A percentile compares a stretch with the other conserved stretches of the same genome.
Conservation (phyloP, 2,113 vertebrate genomes). For the Fregetta grallaria region DNA sequence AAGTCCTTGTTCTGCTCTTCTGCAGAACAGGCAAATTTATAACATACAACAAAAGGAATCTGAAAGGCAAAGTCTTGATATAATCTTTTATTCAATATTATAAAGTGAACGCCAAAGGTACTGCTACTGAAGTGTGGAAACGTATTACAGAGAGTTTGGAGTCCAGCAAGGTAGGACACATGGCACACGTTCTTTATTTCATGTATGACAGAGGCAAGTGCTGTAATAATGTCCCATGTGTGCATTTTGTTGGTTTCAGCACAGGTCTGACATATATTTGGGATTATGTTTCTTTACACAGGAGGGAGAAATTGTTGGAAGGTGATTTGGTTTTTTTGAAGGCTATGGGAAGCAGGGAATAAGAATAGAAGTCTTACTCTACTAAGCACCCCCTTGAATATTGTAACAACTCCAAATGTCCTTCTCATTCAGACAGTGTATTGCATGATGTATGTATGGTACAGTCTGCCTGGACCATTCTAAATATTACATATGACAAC, state of each 20-base stretch:
- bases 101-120: background rate
- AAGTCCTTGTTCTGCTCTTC: constrained; percentile 39
- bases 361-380: background rate
- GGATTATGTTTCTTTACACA: background rate
- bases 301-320: background rate
- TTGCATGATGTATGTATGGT: too few species aligned
- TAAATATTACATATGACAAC: background rate
- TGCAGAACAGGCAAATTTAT: constrained; percentile 12
- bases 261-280: background rate
- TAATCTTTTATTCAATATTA: background rate
- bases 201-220: background rate
- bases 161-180: background rate
- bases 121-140: background rate
- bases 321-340: background rate
- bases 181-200: background rate
- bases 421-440: background rate
- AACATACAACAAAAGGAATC: background rate
- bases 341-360: background rate
- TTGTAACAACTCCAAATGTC: background rate
- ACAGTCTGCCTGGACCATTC: background rate
- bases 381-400: background rate
- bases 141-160: background rate
- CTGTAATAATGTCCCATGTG: background rate
- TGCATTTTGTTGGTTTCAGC: background rate
- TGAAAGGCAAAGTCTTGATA: background rate